These are phyloP conservation scores for Sinocyclocheilus anshuiensis DNA, from an alignment of 2,113 vertebrate genomes.

Conservation along the genomic window DNA sequence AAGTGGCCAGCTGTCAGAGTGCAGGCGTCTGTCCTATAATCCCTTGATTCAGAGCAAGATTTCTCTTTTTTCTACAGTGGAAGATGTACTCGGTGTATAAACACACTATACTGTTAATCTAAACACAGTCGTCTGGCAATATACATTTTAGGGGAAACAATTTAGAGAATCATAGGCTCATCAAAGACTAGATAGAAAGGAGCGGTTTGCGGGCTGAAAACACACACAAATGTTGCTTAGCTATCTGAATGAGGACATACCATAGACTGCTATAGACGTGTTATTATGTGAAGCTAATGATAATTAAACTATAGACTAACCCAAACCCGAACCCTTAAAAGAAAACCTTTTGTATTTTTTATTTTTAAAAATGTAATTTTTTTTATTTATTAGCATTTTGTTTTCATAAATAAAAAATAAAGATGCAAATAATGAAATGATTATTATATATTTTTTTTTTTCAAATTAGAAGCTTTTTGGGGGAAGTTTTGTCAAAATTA, in stretches of 20 bases:
- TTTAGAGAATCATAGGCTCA: slow-evolving; percentile 57
- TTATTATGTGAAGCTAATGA: not conserved
- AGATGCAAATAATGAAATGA: too few species aligned
- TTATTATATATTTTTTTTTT: too few species aligned
- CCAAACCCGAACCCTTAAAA: not conserved
- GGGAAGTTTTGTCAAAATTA: too few species aligned
- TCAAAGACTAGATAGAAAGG: slow-evolving; percentile 52
- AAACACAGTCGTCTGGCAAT: slow-evolving; percentile 57
- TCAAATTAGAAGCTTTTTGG: too few species aligned
- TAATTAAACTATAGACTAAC: not conserved
- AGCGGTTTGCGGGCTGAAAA: slow-evolving; percentile 11
- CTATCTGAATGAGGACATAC: not conserved
- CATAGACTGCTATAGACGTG: not conserved
- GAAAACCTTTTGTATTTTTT: not conserved
- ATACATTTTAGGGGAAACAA: slow-evolving; percentile 54
- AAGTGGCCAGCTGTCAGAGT: slow-evolving; percentile 55
- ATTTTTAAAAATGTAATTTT: not conserved
- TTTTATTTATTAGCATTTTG: too few species aligned
- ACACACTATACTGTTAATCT: slow-evolving; percentile 59
- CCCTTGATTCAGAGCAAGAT: slow-evolving; percentile 55
- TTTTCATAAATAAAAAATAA: too few species aligned
- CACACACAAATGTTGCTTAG: too few species aligned
- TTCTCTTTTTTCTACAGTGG: slow-evolving; percentile 42
- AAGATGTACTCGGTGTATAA: slow-evolving; percentile 54
- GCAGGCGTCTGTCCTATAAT: slow-evolving; percentile 58